Evolutionary conservation across 2,888 invertebrate species (phyloP), one percentile per base, ranked within the genome.

Genomic region (Oxytorus armatus): DNA sequence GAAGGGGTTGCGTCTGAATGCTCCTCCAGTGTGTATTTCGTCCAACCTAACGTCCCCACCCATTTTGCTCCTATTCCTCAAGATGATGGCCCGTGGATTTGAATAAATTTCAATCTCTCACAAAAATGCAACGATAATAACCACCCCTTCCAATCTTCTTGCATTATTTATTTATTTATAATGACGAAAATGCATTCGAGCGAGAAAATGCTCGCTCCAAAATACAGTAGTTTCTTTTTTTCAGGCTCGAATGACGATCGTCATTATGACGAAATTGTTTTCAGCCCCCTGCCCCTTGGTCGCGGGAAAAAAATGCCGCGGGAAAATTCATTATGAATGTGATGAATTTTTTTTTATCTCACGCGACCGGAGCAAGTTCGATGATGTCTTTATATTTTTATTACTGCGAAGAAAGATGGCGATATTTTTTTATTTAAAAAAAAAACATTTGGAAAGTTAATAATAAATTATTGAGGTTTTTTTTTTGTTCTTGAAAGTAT

Each of bases 101-200:
- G 55, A 74, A 79, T 79, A 79, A 74, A 69, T 79, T 79, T 69
- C 55, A 55, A 78, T 74, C 44, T 73, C 66, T 66, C 65, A 21
- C 33, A 23, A 66, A 78, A 61, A 73, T 76, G 39, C 53, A 57
- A 55, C 42, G 33, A 73, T 53, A 59, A 78, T 66, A 66, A 77
- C 16, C 16, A 55, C 16, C 21, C 21, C 5, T 23, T 8, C 23
- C 44, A 44, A n/a, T n/a, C 16, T 53, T 16, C 14, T 4, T 44
- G 53, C 16, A 69, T 69, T 69, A n/a, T n/a, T n/a, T n/a, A n/a
- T n/a, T n/a, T n/a, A n/a, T 73, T 29, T 36, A 18, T n/a, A 57
- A 57, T 57, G 55, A 70, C 29, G n/a, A 33, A 0, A 18, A 42
- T 51, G 10, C 36, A 42, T 42, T 10, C 16, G 23, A 53, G 21